Conservation (phyloP, 1,140 invertebrate genomes). For the Papilio polyxenes region DNA sequence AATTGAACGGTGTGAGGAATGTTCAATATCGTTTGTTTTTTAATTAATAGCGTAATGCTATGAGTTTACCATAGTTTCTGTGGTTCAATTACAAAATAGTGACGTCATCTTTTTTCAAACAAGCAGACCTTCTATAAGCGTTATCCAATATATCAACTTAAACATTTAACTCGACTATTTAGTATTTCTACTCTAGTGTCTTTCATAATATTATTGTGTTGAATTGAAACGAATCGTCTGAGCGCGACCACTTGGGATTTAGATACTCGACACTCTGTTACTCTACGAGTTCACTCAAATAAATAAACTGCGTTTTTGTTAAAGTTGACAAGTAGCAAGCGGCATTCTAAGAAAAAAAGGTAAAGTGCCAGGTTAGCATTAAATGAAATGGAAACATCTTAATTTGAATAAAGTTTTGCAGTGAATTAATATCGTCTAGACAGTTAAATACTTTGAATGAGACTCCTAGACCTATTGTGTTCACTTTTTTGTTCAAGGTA, state of each 20-base stretch:
- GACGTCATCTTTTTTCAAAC: background rate
- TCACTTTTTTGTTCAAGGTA: background rate
- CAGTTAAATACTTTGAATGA: background rate
- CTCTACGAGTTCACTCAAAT: background rate
- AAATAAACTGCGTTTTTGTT: background rate
- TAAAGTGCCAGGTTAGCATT: background rate
- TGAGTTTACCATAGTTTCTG: too few species aligned
- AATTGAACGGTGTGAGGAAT: background rate
- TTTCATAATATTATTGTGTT: too few species aligned
- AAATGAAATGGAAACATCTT: slow-evolving; percentile 18
- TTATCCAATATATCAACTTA: too few species aligned
- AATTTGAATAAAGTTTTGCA: background rate
- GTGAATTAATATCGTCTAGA: slow-evolving; percentile 3
- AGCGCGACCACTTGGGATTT: too few species aligned
- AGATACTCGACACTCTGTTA: background rate
- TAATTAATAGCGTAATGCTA: background rate
- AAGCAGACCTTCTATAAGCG: too few species aligned
- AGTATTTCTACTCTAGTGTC: too few species aligned
- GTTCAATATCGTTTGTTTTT: background rate
- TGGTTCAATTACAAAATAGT: background rate
- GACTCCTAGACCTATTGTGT: background rate
- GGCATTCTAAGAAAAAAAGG: too few species aligned
- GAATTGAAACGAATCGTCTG: too few species aligned
- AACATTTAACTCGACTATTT: too few species aligned
- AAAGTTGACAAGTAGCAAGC: background rate